Conservation (phyloP, 2,888 invertebrate species). For the Catonia carolina region DNA sequence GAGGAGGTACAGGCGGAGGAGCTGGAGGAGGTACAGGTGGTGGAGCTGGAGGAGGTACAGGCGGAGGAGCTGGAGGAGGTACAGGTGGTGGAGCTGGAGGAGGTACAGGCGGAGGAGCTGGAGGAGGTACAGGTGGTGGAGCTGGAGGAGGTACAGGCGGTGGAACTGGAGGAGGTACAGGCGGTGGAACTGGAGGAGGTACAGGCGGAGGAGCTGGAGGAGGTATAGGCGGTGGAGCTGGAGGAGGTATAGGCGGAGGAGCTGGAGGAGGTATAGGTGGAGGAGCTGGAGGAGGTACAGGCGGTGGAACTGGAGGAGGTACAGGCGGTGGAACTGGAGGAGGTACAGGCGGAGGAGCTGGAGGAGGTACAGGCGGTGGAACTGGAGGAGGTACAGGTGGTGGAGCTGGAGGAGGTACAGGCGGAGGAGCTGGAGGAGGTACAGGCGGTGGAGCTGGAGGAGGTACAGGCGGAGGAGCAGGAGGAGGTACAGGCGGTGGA, state of each 20-base stretch:
- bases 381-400: background rate
- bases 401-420: background rate
- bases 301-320: background rate
- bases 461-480: background rate
- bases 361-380: background rate
- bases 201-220: background rate
- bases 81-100: background rate
- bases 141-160: background rate
- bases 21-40: background rate
- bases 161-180: background rate
- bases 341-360: background rate
- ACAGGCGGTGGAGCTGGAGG: conserved; percentile 1
- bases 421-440: background rate
- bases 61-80: background rate
- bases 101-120: background rate
- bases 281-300: background rate
- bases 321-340: background rate
- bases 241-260: background rate
- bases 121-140: background rate
- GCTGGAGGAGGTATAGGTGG: background rate
- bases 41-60: background rate
- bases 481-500: background rate
- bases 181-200: background rate
- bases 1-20: conserved; percentile 4
- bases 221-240: background rate